These are phyloP conservation scores for Gallinago media DNA, from an alignment of 2,113 vertebrate species.

Conservation along the genomic window DNA sequence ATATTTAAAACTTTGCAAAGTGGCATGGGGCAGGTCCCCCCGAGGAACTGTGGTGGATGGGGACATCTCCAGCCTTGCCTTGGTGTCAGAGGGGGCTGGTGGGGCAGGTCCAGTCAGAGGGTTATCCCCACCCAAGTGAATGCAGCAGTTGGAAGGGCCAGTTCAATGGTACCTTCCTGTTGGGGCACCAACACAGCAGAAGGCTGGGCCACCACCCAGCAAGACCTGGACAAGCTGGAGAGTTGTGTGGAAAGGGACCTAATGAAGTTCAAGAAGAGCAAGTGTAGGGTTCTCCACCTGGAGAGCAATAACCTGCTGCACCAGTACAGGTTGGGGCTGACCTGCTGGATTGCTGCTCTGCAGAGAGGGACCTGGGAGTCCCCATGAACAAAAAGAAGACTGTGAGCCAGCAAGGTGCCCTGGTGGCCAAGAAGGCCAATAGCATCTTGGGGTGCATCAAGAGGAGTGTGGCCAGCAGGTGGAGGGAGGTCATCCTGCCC, in stretches of 20 bases:
- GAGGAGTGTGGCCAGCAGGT: background rate
- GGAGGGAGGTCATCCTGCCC: background rate
- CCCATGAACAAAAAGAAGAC: background rate
- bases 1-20: too few relatives aligned
- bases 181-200: background rate
- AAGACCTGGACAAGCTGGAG: background rate
- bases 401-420: background rate
- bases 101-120: background rate
- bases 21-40: too few relatives aligned
- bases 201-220: background rate
- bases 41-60: too few relatives aligned
- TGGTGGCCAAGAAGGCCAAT: background rate
- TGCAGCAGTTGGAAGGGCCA: background rate
- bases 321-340: background rate
- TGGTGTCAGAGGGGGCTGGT: too few relatives aligned
- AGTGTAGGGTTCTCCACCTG: background rate
- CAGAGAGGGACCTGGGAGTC: background rate
- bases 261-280: background rate
- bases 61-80: too few relatives aligned
- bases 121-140: fast-evolving
- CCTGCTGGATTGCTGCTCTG: background rate
- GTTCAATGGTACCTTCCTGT: fast-evolving
- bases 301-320: background rate
- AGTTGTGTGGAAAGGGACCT: background rate
- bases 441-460: background rate